phyloP scores from a whole-genome alignment of 2,797 vertebrate species.

The Microhierax caerulescens region DNA sequence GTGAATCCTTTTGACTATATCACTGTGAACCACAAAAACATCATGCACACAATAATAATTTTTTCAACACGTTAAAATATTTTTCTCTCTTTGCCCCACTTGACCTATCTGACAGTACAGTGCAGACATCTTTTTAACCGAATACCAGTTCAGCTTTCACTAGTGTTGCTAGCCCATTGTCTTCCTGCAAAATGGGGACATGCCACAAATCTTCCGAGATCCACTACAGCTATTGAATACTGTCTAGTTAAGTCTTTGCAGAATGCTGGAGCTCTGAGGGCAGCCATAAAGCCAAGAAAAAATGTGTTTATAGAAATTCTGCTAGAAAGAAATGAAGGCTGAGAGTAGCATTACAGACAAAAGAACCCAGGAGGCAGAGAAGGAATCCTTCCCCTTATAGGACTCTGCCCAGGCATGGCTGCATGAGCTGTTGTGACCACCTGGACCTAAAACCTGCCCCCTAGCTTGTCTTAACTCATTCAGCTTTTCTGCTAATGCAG shows the following conservation, averaged over 20 bases:
- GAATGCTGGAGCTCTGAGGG: not conserved
- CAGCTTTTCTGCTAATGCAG: not conserved
- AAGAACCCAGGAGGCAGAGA: not conserved
- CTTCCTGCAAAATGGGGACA: not conserved
- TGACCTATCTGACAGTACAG: not conserved
- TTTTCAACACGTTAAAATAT: not conserved
- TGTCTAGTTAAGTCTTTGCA: not conserved
- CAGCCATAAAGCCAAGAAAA: not conserved
- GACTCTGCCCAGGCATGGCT: not conserved
- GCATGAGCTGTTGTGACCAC: not conserved
- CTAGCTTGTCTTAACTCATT: not conserved
- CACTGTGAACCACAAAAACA: not conserved
- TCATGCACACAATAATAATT: not conserved
- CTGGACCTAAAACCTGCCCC: not conserved
- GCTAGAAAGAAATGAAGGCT: not conserved
- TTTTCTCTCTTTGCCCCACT: not conserved
- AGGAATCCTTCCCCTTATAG: not conserved
- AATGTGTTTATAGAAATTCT: not conserved
- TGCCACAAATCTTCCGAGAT: slow-evolving; percentile 24
- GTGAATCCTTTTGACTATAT: not conserved
- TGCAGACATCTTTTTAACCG: not conserved
- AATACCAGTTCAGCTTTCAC: not conserved
- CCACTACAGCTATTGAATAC: not conserved
- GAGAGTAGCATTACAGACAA: not conserved
- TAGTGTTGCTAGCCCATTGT: not conserved